phyloP scores from a whole-genome alignment of 2,888 invertebrate species.

The Ophioninae sp. region DNA sequence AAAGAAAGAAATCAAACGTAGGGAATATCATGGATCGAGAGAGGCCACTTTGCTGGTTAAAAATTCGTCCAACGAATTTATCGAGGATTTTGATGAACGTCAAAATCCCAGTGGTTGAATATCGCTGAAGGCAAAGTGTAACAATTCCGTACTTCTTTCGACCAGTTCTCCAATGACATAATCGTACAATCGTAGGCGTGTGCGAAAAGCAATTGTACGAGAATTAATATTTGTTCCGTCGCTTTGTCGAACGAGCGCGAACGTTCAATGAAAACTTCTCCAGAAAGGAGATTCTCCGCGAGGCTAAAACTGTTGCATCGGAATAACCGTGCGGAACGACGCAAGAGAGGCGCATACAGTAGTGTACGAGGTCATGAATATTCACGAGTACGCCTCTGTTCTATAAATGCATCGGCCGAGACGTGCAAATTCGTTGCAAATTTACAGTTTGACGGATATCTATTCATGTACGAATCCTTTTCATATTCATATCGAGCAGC shows the following conservation, averaged over 20 bases:
- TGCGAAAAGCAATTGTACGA: neutral
- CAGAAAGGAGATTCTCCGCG: conserved; percentile 8
- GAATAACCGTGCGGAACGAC: conserved; percentile 3
- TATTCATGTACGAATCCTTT: conserved; percentile 6
- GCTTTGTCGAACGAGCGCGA: neutral
- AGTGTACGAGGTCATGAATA: conserved; percentile 30
- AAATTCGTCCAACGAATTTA: neutral
- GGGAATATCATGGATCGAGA: neutral
- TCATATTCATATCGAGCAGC: conserved; percentile 20
- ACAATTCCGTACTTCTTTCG: neutral
- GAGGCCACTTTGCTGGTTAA: neutral
- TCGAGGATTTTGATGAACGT: neutral
- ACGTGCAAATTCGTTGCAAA: conserved; percentile 35
- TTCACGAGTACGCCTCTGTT: conserved; percentile 18
- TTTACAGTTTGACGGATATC: conserved; percentile 18
- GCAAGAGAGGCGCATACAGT: neutral
- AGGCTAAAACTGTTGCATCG: conserved; percentile 30
- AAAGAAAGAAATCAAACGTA: neutral
- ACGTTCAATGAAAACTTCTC: conserved; percentile 13
- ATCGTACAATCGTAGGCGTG: neutral
- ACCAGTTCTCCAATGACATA: neutral
- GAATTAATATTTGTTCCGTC: conserved; percentile 1
- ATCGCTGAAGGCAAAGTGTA: neutral
- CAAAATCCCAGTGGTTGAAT: neutral
- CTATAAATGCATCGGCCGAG: conserved; percentile 23